Evolutionary conservation across 2,113 vertebrate genomes (phyloP).

Genomic region (Amphilophus citrinellus): DNA sequence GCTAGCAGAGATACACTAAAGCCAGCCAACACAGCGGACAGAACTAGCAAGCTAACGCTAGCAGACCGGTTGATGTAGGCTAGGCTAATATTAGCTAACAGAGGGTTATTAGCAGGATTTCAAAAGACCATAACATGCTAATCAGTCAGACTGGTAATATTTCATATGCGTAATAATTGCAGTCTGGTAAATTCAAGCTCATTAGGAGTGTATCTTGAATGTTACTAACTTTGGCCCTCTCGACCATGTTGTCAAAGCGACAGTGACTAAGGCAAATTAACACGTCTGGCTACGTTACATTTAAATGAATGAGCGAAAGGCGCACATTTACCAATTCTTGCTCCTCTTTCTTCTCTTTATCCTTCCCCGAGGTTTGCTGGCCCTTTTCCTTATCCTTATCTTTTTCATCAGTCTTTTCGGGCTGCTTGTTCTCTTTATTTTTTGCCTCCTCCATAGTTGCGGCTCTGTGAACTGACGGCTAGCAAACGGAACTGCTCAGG

Average conservation of each 20-base stretch:
- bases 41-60: conserved; percentile 54
- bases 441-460: conserved; percentile 82
- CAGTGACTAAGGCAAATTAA: conserved; percentile 86
- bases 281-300: neutral
- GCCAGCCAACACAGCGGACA: neutral
- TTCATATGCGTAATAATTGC: too few relatives aligned
- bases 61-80: conserved; percentile 29
- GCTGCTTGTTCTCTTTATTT: conserved; percentile 82
- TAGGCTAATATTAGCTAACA: conserved; percentile 13
- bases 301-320: conserved; percentile 20
- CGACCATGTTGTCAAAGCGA: conserved; percentile 64
- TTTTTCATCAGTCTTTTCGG: conserved; percentile 80
- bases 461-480: conserved; percentile 30
- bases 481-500: conserved; percentile 36
- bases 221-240: conserved; percentile 45
- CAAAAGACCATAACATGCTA: neutral
- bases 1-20: conserved; percentile 8
- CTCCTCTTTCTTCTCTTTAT: conserved; percentile 85
- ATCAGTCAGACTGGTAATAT: fast-evolving
- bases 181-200: neutral
- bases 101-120: neutral
- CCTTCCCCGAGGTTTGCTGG: conserved; percentile 74
- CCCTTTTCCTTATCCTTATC: conserved; percentile 79
- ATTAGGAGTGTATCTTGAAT: neutral
- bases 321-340: conserved; percentile 78